Conservation (phyloP, 2,797 vertebrate species). For the Sternarchorhynchus goeldii region DNA sequence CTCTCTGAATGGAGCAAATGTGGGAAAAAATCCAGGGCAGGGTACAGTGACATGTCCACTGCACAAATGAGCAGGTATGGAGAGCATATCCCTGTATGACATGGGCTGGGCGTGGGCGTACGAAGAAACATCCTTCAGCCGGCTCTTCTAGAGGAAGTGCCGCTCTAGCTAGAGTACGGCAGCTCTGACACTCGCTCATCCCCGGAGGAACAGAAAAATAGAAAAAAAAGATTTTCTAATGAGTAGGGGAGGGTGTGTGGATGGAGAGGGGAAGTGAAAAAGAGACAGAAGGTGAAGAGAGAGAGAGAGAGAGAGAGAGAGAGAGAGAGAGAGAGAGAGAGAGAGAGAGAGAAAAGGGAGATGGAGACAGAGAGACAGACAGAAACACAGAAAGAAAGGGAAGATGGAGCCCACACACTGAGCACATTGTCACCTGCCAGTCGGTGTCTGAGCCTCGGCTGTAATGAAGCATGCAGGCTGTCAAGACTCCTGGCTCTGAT, state of each 20-base stretch:
- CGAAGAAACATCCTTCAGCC: constrained; percentile 11
- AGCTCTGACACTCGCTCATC: constrained; percentile 6
- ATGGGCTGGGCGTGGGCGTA: constrained; percentile 15
- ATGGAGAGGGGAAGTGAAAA: not conserved
- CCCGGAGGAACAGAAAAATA: constrained; percentile 15
- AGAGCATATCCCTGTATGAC: constrained; percentile 28
- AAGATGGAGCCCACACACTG: too few relatives aligned
- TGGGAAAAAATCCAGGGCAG: constrained; percentile 7
- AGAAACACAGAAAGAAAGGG: constrained; percentile 11
- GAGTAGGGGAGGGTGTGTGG: not conserved
- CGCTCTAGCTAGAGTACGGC: too few relatives aligned
- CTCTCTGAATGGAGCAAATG: constrained; percentile 1
- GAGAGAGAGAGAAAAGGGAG: not conserved
- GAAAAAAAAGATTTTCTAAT: constrained; percentile 35
- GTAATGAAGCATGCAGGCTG: constrained; percentile 47
- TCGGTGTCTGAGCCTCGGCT: constrained; percentile 23
- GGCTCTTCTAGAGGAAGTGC: not conserved
- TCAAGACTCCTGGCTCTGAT: constrained; percentile 41
- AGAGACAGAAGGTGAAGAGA: constrained; percentile 20
- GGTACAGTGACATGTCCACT: constrained; percentile 14
- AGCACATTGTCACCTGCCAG: constrained; percentile 47
- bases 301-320: constrained; percentile 4
- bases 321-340: constrained; percentile 31
- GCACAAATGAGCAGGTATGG: constrained; percentile 29
- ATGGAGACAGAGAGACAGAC: constrained; percentile 17